These are phyloP conservation scores for Blennius ocellaris DNA, from an alignment of 2,113 vertebrate genomes.

Conservation along the genomic window DNA sequence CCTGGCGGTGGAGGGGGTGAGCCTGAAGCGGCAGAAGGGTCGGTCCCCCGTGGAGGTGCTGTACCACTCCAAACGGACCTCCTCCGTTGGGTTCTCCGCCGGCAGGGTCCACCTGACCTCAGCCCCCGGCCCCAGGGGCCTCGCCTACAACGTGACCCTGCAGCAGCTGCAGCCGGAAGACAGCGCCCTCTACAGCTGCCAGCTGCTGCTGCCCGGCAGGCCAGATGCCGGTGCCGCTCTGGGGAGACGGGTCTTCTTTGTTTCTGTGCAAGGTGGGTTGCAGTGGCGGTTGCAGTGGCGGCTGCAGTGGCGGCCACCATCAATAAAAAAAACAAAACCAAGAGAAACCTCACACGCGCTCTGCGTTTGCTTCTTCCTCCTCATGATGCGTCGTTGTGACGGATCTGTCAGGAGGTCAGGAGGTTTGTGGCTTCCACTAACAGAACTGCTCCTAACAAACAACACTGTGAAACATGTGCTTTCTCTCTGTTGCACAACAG, in stretches of 20 bases:
- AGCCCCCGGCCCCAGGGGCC: constrained; percentile 23
- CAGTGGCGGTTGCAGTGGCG: constrained; percentile 14
- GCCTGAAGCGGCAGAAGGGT: constrained; percentile 56
- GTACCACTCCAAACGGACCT: constrained; percentile 62
- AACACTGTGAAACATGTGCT: neutral
- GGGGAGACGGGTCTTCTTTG: constrained; percentile 56
- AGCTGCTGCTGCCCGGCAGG: constrained; percentile 55
- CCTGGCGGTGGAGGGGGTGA: constrained; percentile 64
- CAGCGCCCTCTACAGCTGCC: constrained; percentile 76
- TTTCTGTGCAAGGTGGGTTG: constrained; percentile 78
- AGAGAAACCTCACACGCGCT: neutral
- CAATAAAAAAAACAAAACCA: no score
- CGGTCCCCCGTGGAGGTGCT: constrained; percentile 52
- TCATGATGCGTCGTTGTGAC: no score
- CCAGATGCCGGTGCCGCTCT: constrained; percentile 33
- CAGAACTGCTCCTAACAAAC: neutral
- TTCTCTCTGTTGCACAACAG: neutral
- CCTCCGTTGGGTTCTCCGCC: constrained; percentile 5
- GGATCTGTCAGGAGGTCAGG: neutral
- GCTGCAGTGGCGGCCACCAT: constrained; percentile 13
- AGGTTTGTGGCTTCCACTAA: constrained; percentile 2
- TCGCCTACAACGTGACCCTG: constrained; percentile 73
- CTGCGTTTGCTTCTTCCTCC: neutral
- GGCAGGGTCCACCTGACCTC: constrained; percentile 56
- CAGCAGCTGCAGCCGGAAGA: constrained; percentile 69